phyloP scores from a whole-genome alignment of 2,888 invertebrate species.

The Eulithis testata region DNA sequence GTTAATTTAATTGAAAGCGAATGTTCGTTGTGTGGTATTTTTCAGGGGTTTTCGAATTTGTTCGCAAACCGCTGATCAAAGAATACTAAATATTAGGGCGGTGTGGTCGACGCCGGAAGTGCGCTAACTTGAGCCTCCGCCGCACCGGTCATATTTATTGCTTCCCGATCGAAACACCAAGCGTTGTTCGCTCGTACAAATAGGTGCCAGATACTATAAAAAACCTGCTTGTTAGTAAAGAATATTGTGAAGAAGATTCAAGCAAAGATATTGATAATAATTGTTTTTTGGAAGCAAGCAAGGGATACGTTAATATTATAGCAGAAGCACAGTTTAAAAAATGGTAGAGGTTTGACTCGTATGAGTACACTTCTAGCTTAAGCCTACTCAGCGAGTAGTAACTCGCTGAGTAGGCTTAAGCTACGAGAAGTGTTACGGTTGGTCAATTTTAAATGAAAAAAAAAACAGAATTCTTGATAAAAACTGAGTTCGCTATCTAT shows the following conservation, averaged over 20 bases:
- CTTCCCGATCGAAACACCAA: slow-evolving; percentile 42
- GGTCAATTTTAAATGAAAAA: too few species aligned
- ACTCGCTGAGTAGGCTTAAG: too few species aligned
- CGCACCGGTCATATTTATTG: slow-evolving; percentile 47
- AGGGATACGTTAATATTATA: too few species aligned
- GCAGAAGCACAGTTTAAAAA: too few species aligned
- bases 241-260: too few species aligned
- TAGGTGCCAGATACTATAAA: slow-evolving; percentile 6
- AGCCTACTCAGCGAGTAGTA: too few species aligned
- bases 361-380: too few species aligned
- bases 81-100: slow-evolving; percentile 12
- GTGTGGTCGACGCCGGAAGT: slow-evolving; percentile 32
- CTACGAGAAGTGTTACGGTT: too few species aligned
- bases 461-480: neutral
- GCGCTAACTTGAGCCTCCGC: slow-evolving; percentile 40
- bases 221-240: too few species aligned
- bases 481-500: neutral
- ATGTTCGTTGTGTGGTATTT: slow-evolving; percentile 33
- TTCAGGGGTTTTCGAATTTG: slow-evolving; percentile 28
- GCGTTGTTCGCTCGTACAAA: slow-evolving; percentile 5
- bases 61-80: slow-evolving; percentile 14
- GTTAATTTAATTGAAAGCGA: slow-evolving; percentile 36
- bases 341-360: too few species aligned
- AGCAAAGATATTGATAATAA: too few species aligned
- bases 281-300: too few species aligned